Evolutionary conservation across 2,888 invertebrate species (phyloP).

Genomic region (Digitonthophagus gazella): DNA sequence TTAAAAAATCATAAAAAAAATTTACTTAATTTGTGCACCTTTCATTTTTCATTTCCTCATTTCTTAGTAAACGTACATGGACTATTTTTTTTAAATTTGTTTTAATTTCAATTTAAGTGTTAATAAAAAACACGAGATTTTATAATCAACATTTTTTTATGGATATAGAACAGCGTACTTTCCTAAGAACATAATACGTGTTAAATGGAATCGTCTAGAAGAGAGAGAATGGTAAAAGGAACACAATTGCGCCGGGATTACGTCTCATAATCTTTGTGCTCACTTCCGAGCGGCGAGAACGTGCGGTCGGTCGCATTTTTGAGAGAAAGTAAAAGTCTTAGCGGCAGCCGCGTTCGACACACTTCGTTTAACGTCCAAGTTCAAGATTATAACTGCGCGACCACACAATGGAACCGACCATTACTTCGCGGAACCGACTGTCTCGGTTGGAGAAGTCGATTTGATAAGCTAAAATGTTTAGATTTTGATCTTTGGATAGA

Average conservation of each 20-base stretch:
- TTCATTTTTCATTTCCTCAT: too few relatives aligned
- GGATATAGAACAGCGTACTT: not conserved
- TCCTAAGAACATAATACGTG: not conserved
- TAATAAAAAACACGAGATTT: not conserved
- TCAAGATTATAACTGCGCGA: slow-evolving; percentile 4
- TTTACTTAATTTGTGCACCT: too few relatives aligned
- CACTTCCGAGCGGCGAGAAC: not conserved
- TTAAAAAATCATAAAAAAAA: too few relatives aligned
- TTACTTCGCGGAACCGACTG: not conserved
- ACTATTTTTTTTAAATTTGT: too few relatives aligned
- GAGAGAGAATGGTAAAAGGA: not conserved
- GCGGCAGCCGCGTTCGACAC: not conserved
- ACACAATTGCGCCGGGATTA: not conserved
- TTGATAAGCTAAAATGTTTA: too few relatives aligned
- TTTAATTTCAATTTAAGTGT: not conserved
- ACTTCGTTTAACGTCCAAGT: slow-evolving; percentile 11
- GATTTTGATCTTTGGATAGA: not conserved
- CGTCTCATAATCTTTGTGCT: not conserved
- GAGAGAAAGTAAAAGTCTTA: slow-evolving; percentile 13
- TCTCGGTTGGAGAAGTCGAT: not conserved
- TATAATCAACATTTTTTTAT: not conserved
- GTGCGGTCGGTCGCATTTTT: slow-evolving; percentile 4
- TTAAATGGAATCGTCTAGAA: not conserved
- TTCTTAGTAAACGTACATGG: too few relatives aligned
- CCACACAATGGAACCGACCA: not conserved